Base-by-base conservation (phyloP, 2,888 invertebrate species). In the Meloe dianella region DNA sequence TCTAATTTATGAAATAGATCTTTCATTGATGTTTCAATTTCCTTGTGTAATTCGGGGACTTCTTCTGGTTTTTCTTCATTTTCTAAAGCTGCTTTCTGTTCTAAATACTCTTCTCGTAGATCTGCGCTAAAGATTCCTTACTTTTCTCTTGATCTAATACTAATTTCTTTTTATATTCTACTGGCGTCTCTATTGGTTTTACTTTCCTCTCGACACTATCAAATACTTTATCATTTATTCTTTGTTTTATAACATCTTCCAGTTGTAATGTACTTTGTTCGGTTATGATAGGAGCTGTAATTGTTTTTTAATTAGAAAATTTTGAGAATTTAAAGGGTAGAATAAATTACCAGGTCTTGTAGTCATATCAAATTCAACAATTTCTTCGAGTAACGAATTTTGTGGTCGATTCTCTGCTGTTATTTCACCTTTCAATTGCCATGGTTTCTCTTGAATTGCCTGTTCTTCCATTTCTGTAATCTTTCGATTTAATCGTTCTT, bases 401-500 rank as follows among this genome's bases (percentile, higher is more conserved):
- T 94, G 92, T 0, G 98, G 98, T 63, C 98, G 86, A 67, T 85
- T 88, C 0, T 86, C 84, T 0, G 91, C 95, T 65, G 89, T 87
- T 0, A 95, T 89, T 87, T 99, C 98, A 69, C 98, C 98, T 80
- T 90, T 92, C 57, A 98, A 83, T 79, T 96, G 95, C 98, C 98
- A 99, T 0, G 95, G 91, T 75, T 96, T 96, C 69, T 95, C 94
- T 12, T 88, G 86, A 32, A 98, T 79, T 0, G 91, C 90, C 73
- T 89, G 88, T 57, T 90, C 87, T 85, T 95, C 95, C 60, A 93
- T 83, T 72, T 89, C 85, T 30, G 88, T 84, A 66, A 95, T 94
- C 72, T 87, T 88, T 74, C 88, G 87, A 64, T 89, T 85, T 22
- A 95, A 82, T 57, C 92, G 87, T 68, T 91, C 89, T 79, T 95